Evolutionary conservation across 2,888 invertebrate species (phyloP), one percentile per base, ranked within the genome.

Genomic region (Gastracanthus pulcherrimus): DNA sequence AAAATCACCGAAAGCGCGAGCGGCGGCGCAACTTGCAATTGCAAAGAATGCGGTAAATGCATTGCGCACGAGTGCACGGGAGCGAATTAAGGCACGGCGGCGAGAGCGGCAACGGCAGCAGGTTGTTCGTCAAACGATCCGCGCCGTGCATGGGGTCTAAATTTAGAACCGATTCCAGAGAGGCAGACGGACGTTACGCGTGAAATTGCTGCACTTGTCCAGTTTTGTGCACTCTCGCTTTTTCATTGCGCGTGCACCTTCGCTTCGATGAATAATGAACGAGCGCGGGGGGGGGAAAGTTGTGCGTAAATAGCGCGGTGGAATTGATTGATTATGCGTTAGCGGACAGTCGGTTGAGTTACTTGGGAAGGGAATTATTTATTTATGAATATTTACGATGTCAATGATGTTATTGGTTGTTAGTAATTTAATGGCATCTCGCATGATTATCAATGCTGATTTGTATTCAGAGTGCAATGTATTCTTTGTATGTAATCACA

Each of bases 41-140:
- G 48, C 80, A 38, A 80, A 75, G 62, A 80, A 75, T 80, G 80
- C 75, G 36, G 67, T 69, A 60, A 69, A 75, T 74, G 67, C 79
- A 79, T 72, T 72, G 29, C 71, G 23, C 66, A 19, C 34, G 48
- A 62, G 77, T 48, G 16, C 5, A 16, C 5, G 41, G 2, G 2
- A 3, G 41, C 7, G 11, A 41, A 16, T 13, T n/a, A n/a, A n/a
- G n/a, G n/a, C n/a, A n/a, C n/a, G 41, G 16, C 13, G 2, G 41
- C 9, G 13, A 26, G 55, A 55, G 55, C 2, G 26, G 26, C 23
- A 55, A n/a, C 13, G 55, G 23, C 23, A 55, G 55, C 55, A 55
- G 26, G 55, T 55, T 26, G 55, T 55, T 26, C 41, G 41, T 26
- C 19, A 36, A 62, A 34, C n/a, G 62, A 45, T 36, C 36, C 9